These are phyloP conservation scores for Maniola jurtina DNA, from an alignment of 1,140 invertebrate genomes.

Conservation along the genomic window DNA sequence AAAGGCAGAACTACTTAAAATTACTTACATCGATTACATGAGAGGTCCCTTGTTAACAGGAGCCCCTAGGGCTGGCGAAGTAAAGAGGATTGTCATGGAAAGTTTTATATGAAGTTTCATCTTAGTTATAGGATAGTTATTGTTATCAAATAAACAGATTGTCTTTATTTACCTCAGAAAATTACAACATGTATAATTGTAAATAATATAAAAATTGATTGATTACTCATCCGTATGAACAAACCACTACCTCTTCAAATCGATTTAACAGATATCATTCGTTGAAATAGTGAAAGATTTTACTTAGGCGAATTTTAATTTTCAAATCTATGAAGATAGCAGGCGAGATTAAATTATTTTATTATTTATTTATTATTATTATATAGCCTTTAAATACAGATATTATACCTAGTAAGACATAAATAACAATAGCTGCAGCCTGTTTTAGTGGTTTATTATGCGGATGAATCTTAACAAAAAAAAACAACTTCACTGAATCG, in stretches of 20 bases:
- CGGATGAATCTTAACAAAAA: background rate
- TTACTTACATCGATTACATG: background rate
- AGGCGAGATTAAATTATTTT: background rate
- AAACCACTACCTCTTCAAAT: background rate
- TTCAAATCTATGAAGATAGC: no score
- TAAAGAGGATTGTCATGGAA: slow-evolving; percentile 24
- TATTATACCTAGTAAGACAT: background rate
- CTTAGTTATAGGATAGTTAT: slow-evolving; percentile 53
- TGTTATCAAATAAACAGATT: slow-evolving; percentile 10
- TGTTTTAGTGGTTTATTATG: slow-evolving; percentile 1
- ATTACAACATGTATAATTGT: slow-evolving; percentile 4
- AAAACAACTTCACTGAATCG: background rate
- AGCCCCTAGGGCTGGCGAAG: slow-evolving; percentile 10
- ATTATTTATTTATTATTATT: background rate
- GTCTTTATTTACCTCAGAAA: slow-evolving; percentile 2
- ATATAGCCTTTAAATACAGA: no score
- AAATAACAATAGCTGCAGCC: background rate
- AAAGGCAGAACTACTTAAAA: no score
- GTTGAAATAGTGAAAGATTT: no score
- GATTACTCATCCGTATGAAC: background rate
- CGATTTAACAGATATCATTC: background rate
- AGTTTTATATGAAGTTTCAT: slow-evolving; percentile 43
- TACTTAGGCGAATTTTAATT: no score
- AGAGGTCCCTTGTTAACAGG: slow-evolving; percentile 10
- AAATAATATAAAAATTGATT: background rate